Evolutionary conservation across 2,888 invertebrate species (phyloP).

Genomic region (Agrotis segetum): DNA sequence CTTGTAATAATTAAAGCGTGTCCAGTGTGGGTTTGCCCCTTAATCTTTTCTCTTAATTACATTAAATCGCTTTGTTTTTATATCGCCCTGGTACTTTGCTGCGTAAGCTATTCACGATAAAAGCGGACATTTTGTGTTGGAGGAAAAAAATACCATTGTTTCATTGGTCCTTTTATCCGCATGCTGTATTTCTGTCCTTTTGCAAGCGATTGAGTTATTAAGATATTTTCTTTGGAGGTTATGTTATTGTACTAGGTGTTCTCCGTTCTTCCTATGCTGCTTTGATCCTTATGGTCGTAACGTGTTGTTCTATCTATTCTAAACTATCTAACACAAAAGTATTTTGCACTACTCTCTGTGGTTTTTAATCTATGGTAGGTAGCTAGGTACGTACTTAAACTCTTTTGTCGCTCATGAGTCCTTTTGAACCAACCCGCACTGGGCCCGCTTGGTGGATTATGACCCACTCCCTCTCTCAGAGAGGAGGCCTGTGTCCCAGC

Average conservation of each 20-base stretch:
- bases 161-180: conserved; percentile 42
- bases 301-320: too few relatives aligned
- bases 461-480: too few relatives aligned
- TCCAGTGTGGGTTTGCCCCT: conserved; percentile 57
- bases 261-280: too few relatives aligned
- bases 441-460: too few relatives aligned
- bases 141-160: conserved; percentile 45
- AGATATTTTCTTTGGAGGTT: conserved; percentile 10
- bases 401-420: neutral
- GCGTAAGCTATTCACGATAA: conserved; percentile 54
- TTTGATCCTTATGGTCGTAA: too few relatives aligned
- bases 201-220: conserved; percentile 39
- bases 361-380: too few relatives aligned
- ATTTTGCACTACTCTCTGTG: too few relatives aligned
- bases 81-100: conserved; percentile 50
- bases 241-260: too few relatives aligned
- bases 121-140: conserved; percentile 39
- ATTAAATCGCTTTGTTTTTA: conserved; percentile 64
- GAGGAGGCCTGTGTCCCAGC: too few relatives aligned
- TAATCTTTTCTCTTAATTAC: conserved; percentile 68
- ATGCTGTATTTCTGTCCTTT: conserved; percentile 37
- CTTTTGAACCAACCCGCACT: too few relatives aligned
- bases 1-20: conserved; percentile 57
- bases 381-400: too few relatives aligned
- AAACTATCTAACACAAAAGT: too few relatives aligned